Evolutionary conservation across 2,888 invertebrate genomes (phyloP).

Genomic region (Eurytoma californica): DNA sequence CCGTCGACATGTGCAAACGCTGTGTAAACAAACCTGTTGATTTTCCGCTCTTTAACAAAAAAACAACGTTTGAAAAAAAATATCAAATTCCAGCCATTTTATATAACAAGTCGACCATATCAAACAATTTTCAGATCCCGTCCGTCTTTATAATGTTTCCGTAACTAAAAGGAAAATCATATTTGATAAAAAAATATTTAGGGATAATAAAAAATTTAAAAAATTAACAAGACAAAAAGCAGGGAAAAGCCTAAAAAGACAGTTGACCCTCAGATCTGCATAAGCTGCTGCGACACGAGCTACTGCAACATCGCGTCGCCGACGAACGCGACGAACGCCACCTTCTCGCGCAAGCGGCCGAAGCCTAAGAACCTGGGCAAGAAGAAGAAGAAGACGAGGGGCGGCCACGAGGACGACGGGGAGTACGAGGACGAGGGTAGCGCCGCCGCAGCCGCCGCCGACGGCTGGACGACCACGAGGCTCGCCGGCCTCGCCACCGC

Average conservation of each 20-base stretch:
- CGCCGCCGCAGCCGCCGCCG: slow-evolving; percentile 4
- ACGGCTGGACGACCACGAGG: not conserved
- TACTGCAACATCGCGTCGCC: slow-evolving; percentile 80
- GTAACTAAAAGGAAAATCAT: too few relatives aligned
- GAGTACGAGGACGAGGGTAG: slow-evolving; percentile 8
- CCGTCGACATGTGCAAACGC: too few relatives aligned
- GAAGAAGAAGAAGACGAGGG: slow-evolving; percentile 65
- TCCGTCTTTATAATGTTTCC: too few relatives aligned
- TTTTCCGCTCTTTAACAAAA: too few relatives aligned
- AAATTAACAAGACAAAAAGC: too few relatives aligned
- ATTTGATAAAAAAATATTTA: too few relatives aligned
- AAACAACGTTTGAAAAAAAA: too few relatives aligned
- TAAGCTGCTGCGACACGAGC: slow-evolving; percentile 80
- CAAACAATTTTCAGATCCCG: too few relatives aligned
- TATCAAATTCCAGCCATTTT: too few relatives aligned
- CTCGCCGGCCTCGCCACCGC: slow-evolving; percentile 30
- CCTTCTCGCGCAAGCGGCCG: slow-evolving; percentile 73
- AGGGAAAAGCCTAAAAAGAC: not conserved
- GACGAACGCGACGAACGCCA: slow-evolving; percentile 78
- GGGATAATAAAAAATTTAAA: too few relatives aligned
- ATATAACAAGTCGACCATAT: too few relatives aligned
- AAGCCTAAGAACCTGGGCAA: slow-evolving; percentile 61
- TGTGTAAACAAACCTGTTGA: too few relatives aligned
- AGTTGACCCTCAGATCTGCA: slow-evolving; percentile 76
- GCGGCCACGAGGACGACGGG: slow-evolving; percentile 56